Conservation (phyloP, 64 coral and sea anemone species). For the Pachyseris speciosa region DNA sequence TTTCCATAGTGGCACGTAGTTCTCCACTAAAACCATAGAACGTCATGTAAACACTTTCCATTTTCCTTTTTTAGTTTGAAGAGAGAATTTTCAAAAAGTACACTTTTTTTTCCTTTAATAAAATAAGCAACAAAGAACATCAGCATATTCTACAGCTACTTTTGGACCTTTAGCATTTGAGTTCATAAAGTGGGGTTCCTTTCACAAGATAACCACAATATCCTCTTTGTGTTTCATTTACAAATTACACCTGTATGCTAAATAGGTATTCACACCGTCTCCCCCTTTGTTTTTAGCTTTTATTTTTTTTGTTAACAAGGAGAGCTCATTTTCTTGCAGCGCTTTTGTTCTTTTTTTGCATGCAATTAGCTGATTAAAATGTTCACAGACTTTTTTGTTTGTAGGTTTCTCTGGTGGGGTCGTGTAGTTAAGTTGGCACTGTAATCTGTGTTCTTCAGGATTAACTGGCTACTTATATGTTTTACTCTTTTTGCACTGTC, state of each 20-base stretch:
- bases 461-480: too few relatives aligned
- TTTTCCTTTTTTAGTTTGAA: background rate
- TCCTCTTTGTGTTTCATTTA: background rate
- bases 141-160: too few relatives aligned
- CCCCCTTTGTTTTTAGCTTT: background rate
- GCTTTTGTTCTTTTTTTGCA: background rate
- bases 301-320: constrained; percentile 7
- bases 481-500: too few relatives aligned
- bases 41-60: constrained; percentile 17
- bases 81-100: background rate
- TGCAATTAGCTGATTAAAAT: background rate
- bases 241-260: constrained; percentile 33
- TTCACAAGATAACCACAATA: background rate
- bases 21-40: background rate
- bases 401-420: background rate
- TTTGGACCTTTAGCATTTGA: background rate
- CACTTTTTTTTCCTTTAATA: background rate
- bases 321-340: constrained; percentile 19
- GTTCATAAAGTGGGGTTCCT: constrained; percentile 1
- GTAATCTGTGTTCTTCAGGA: background rate
- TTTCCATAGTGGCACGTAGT: constrained; percentile 21
- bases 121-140: background rate
- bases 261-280: background rate
- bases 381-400: background rate
- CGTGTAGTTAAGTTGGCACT: background rate